These are phyloP conservation scores for Urophycis tenuis DNA, from an alignment of 2,797 vertebrate species.

Conservation along the genomic window DNA sequence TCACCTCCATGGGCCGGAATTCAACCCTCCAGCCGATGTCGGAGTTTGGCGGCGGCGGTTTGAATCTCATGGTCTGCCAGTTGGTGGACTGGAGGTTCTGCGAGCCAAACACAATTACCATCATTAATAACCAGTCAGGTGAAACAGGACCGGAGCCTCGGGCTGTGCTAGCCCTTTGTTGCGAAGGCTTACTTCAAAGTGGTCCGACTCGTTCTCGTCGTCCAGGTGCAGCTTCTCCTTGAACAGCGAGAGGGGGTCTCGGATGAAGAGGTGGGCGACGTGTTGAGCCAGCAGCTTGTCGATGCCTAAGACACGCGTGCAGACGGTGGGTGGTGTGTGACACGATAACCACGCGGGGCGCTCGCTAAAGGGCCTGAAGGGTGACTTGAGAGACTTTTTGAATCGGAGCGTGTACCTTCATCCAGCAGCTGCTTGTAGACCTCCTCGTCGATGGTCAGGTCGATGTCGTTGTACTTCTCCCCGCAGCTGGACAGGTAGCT, in stretches of 20 bases:
- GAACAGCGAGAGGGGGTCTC: conserved; percentile 91
- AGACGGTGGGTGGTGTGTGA: background rate
- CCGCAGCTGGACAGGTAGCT: conserved; percentile 94
- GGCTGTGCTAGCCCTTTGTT: background rate
- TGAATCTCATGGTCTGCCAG: conserved; percentile 99
- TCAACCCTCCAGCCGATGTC: conserved; percentile 99
- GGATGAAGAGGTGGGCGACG: conserved; percentile 96
- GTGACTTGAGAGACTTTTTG: background rate
- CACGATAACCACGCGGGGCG: too few relatives aligned
- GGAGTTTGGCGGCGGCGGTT: conserved; percentile 96
- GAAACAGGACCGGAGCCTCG: background rate
- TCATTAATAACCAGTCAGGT: background rate
- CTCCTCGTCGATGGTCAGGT: conserved; percentile 89
- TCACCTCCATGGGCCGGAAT: conserved; percentile 97
- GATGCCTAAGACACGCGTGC: conserved; percentile 72
- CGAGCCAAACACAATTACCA: conserved; percentile 28
- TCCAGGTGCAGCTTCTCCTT: conserved; percentile 94
- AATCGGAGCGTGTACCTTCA: conserved; percentile 72
- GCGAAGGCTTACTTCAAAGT: conserved; percentile 83
- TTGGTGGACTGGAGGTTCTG: conserved; percentile 99
- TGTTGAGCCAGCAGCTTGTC: conserved; percentile 96
- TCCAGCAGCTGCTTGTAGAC: conserved; percentile 85
- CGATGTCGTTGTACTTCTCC: conserved; percentile 97
- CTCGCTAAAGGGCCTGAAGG: too few relatives aligned
- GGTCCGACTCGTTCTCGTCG: conserved; percentile 95